A percentile compares a stretch with the other conserved stretches of the same genome.
phyloP scores from a whole-genome alignment of 2,797 vertebrate species.

The Lepilemur ruficaudatus region DNA sequence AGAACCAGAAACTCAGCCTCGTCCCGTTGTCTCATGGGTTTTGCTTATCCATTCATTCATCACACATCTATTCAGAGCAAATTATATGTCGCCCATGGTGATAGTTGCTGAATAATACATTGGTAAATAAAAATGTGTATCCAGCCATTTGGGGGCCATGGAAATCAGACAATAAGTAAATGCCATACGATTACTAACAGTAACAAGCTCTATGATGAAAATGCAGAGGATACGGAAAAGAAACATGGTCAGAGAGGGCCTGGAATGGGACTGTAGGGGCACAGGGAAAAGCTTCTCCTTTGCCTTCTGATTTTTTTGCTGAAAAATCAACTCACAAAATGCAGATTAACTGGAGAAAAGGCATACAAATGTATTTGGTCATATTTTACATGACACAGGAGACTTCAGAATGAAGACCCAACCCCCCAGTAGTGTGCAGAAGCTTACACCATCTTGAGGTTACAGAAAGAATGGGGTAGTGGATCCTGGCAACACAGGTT shows the following conservation, averaged over 20 bases:
- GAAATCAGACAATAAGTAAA: not conserved
- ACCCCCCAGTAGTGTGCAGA: not conserved
- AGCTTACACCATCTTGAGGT: not conserved
- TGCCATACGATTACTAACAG: not conserved
- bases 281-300: not conserved
- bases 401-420: not conserved
- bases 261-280: not conserved
- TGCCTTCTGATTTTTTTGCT: not conserved
- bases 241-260: not conserved
- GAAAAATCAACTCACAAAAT: not conserved
- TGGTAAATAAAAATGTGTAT: not conserved
- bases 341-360: not conserved
- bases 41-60: not conserved
- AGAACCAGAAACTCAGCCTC: not conserved
- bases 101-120: not conserved
- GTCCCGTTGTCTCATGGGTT: not conserved
- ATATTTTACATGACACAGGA: not conserved
- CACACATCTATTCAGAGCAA: not conserved
- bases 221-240: not conserved
- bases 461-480: not conserved
- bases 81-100: not conserved
- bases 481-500: not conserved
- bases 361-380: not conserved
- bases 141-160: not conserved
- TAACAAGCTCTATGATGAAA: not conserved